These are phyloP conservation scores for Tiaroga cobitis DNA, from an alignment of 2,797 vertebrate species.

Conservation along the genomic window DNA sequence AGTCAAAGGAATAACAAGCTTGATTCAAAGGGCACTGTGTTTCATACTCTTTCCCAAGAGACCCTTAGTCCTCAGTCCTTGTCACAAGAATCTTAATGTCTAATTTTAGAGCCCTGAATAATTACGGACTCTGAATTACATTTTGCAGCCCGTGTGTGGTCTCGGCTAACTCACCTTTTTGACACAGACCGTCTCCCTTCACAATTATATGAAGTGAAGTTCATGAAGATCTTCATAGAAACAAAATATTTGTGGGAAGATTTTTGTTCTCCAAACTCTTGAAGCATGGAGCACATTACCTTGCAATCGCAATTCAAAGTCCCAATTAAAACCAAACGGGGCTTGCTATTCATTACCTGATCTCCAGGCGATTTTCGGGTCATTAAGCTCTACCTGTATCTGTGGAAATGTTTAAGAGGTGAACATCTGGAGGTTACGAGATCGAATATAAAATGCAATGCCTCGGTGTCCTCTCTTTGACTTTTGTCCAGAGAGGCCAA, in stretches of 20 bases:
- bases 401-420: slow-evolving; percentile 79
- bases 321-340: slow-evolving; percentile 85
- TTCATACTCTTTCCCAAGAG: slow-evolving; percentile 49
- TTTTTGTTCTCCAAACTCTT: slow-evolving; percentile 75
- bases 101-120: slow-evolving; percentile 67
- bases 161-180: slow-evolving; percentile 75
- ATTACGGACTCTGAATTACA: slow-evolving; percentile 76
- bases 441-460: slow-evolving; percentile 82
- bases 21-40: slow-evolving; percentile 60
- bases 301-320: slow-evolving; percentile 79
- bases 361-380: slow-evolving; percentile 77
- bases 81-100: slow-evolving; percentile 54
- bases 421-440: slow-evolving; percentile 85
- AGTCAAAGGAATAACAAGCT: slow-evolving; percentile 58
- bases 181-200: slow-evolving; percentile 69
- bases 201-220: slow-evolving; percentile 75
- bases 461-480: slow-evolving; percentile 71
- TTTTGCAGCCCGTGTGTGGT: slow-evolving; percentile 74
- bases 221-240: slow-evolving; percentile 66
- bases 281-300: slow-evolving; percentile 81
- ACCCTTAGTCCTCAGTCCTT: slow-evolving; percentile 48
- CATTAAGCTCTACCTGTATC: slow-evolving; percentile 83
- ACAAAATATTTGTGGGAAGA: slow-evolving; percentile 74
- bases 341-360: slow-evolving; percentile 83
- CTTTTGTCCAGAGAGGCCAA: slow-evolving; percentile 76